Evolutionary conservation across 2,797 vertebrate species (phyloP), one percentile per base, ranked within the genome.

Genomic region (Acanthurus leucopareius): DNA sequence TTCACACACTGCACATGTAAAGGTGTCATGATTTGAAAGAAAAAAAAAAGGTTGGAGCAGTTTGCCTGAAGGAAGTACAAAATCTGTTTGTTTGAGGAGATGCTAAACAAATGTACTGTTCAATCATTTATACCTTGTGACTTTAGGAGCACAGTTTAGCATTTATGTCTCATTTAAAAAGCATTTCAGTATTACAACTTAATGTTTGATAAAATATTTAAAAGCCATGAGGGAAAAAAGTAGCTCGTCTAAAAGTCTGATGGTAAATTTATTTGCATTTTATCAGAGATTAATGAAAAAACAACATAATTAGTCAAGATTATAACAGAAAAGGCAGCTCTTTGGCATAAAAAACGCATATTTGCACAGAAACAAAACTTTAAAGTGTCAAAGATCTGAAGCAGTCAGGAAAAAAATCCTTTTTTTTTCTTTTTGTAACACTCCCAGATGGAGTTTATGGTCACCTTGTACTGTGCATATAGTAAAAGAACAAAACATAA

Each of bases 401-500:
- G 68, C 28, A 9, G n/a, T 15, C 2, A 19, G 49, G 16, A 63
- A 61, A 75, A 40, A 22, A 14, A 44, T 65, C 65, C 25, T 66
- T 47, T 51, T 47, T 22, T 45, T 19, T 38, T 62, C 77, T 68
- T 51, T 48, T 67, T 52, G 48, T 44, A 40, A 28, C 56, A 0
- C 9, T 63, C 67, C 77, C 90, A 88, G 88, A 83, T 85, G 88
- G 81, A 75, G 45, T 88, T 88, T 88, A 85, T 73, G 69, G 54
- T 75, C 83, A 76, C 69, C 82, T 82, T 84, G 75, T 77, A 49
- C 56, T 58, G 47, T 64, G 78, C 71, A 73, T 84, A 71, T 68
- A 77, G 78, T 84, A 80, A 84, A 88, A 86, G 79, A 82, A 89
- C 75, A 73, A 86, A 85, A 64, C 82, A 75, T 88, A 79, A 90